A percentile compares a stretch with the other conserved stretches of the same genome.
Conservation (phyloP, 2,888 invertebrate genomes). For the Troides aeacus region DNA sequence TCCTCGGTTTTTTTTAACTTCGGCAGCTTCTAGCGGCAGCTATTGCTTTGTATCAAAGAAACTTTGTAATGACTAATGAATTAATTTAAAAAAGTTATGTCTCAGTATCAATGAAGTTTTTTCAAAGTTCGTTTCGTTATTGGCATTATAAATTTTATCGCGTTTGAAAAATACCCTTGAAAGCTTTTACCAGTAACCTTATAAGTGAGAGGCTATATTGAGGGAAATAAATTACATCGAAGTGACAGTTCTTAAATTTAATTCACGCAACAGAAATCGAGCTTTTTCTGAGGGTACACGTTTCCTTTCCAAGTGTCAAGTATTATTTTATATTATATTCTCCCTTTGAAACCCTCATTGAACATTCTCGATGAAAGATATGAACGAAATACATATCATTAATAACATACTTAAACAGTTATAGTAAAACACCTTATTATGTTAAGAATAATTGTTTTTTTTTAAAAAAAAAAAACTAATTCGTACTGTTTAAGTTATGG, state of each 20-base stretch:
- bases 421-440: too few relatives aligned
- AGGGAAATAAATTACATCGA: slow-evolving; percentile 24
- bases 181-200: slow-evolving; percentile 21
- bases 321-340: background rate
- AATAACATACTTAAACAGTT: background rate
- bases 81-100: too few relatives aligned
- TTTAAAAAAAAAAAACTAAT: too few relatives aligned
- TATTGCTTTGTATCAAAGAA: too few relatives aligned
- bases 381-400: background rate
- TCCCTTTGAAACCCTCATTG: background rate
- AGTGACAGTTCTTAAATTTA: slow-evolving; percentile 23
- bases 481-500: too few relatives aligned
- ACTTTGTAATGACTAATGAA: too few relatives aligned
- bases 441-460: too few relatives aligned
- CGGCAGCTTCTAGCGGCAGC: too few relatives aligned
- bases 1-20: too few relatives aligned
- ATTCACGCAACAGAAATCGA: slow-evolving; percentile 4
- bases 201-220: slow-evolving; percentile 9
- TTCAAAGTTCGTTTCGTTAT: background rate
- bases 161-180: background rate
- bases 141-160: background rate
- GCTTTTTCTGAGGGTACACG: slow-evolving; percentile 6
- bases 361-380: background rate
- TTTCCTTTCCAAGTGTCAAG: slow-evolving; percentile 6
- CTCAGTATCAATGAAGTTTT: too few relatives aligned